These are phyloP conservation scores for Numenius phaeopus DNA, from an alignment of 2,797 vertebrate genomes.

Conservation along the genomic window DNA sequence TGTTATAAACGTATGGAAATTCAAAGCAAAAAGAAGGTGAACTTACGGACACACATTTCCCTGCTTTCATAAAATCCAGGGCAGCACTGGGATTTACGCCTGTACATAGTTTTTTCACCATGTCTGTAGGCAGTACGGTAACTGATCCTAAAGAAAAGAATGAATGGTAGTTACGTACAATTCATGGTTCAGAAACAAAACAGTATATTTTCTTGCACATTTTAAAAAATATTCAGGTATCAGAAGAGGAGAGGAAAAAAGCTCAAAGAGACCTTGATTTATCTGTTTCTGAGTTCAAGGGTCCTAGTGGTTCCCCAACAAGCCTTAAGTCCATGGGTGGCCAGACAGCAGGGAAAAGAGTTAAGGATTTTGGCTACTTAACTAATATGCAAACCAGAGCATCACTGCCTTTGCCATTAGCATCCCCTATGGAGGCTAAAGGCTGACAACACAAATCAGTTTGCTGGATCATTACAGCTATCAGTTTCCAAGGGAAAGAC, in stretches of 20 bases:
- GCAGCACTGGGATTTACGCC: conserved; percentile 95
- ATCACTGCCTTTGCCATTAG: background rate
- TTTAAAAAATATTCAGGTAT: background rate
- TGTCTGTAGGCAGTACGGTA: conserved; percentile 93
- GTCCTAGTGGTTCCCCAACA: background rate
- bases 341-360: background rate
- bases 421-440: background rate
- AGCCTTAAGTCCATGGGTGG: background rate
- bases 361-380: background rate
- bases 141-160: conserved; percentile 84
- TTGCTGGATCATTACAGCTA: background rate
- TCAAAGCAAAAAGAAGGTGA: background rate
- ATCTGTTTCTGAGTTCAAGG: background rate
- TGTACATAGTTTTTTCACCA: conserved; percentile 95
- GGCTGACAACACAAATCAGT: background rate
- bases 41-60: conserved; percentile 95
- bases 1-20: background rate
- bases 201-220: background rate
- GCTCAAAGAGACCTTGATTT: background rate
- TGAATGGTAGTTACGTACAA: background rate
- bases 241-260: background rate
- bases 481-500: background rate
- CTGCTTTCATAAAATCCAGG: conserved; percentile 93
- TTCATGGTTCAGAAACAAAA: background rate
- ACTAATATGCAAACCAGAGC: background rate